Conservation (phyloP, 2,888 invertebrate species). For the Itoplectis maculator region DNA sequence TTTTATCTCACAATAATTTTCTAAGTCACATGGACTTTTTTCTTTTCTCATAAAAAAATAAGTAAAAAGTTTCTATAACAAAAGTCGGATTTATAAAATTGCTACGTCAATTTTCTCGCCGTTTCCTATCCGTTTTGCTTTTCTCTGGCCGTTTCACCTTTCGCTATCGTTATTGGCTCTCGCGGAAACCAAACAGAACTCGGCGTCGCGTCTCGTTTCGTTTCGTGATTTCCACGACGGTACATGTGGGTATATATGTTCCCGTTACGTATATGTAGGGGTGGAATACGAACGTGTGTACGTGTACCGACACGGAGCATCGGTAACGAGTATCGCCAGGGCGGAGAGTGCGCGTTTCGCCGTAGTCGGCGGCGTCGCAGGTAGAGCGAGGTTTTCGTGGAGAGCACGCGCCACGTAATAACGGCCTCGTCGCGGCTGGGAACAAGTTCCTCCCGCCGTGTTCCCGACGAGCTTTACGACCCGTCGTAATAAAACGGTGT, state of each 20-base stretch:
- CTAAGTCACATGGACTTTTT: no score
- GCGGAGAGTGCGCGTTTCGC: slow-evolving; percentile 19
- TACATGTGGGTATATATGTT: not conserved
- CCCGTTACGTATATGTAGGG: not conserved
- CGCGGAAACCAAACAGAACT: not conserved
- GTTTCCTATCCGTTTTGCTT: no score
- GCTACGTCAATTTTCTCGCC: no score
- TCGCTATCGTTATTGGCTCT: slow-evolving; percentile 9
- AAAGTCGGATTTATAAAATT: no score
- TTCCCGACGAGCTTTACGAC: slow-evolving; percentile 68
- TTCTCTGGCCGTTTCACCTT: no score
- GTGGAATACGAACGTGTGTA: no score
- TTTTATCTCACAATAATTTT: no score
- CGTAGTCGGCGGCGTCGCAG: slow-evolving; percentile 40
- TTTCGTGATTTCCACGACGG: not conserved
- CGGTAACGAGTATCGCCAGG: slow-evolving; percentile 46
- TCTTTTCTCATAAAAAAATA: no score
- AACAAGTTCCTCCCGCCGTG: slow-evolving; percentile 66
- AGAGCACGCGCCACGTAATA: slow-evolving; percentile 67
- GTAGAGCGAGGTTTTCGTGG: slow-evolving; percentile 35
- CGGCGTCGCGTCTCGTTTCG: slow-evolving; percentile 11
- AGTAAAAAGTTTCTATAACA: no score
- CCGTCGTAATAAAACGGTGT: slow-evolving; percentile 71
- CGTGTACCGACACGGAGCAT: slow-evolving; percentile 7
- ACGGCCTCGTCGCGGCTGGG: slow-evolving; percentile 62